Evolutionary conservation across 2,888 invertebrate genomes (phyloP).

Genomic region (Elmis aenea): DNA sequence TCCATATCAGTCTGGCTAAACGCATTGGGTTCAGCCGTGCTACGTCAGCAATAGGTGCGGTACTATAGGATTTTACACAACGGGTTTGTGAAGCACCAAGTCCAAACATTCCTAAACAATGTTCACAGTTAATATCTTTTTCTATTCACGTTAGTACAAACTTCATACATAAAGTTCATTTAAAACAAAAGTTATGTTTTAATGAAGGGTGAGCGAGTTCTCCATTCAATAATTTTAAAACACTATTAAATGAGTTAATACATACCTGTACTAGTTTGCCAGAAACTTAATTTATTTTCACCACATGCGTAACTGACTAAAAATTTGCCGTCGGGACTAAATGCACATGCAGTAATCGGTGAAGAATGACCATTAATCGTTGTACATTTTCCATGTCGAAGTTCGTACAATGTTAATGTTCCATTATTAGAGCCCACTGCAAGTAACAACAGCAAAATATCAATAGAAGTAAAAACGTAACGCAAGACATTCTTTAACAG

Average conservation of each 20-base stretch:
- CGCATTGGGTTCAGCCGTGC: constrained; percentile 82
- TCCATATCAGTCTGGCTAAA: constrained; percentile 91
- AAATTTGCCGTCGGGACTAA: constrained; percentile 96
- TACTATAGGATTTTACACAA: constrained; percentile 92
- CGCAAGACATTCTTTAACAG: no score
- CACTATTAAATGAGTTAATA: constrained; percentile 2
- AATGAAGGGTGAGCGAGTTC: no score
- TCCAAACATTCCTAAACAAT: constrained; percentile 79
- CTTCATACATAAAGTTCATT: no score
- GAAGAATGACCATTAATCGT: constrained; percentile 86
- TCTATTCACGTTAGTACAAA: no score
- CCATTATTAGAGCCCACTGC: constrained; percentile 90
- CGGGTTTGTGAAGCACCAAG: constrained; percentile 95
- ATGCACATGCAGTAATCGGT: constrained; percentile 87
- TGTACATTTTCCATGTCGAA: constrained; percentile 92
- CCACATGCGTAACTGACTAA: constrained; percentile 91
- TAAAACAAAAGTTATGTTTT: no score
- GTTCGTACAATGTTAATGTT: constrained; percentile 89
- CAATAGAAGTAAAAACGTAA: no score
- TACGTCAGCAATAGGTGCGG: constrained; percentile 86
- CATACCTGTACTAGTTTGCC: constrained; percentile 90
- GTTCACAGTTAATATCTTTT: not conserved
- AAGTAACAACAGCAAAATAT: constrained; percentile 18
- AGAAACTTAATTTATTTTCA: constrained; percentile 94
- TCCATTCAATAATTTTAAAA: no score